A percentile compares a stretch with the other conserved stretches of the same genome.
Evolutionary conservation across 2,113 vertebrate species (phyloP).

Genomic region (Leuciscus idus): DNA sequence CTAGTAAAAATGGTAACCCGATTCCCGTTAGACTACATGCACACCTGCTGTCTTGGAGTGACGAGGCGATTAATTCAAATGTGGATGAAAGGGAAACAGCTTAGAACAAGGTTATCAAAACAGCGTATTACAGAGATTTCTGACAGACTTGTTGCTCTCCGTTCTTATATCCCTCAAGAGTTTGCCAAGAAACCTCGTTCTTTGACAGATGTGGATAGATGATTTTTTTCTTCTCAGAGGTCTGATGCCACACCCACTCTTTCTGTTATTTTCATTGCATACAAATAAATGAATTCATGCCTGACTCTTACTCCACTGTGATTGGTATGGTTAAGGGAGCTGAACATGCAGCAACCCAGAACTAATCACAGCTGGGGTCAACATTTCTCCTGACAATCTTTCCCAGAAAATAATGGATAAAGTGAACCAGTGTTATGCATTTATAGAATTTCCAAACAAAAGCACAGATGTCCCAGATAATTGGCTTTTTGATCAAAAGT

Average conservation of each 20-base stretch:
- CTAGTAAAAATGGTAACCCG: background rate
- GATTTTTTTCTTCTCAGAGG: too few species aligned
- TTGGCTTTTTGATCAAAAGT: background rate
- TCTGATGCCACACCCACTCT: background rate
- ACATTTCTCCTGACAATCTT: background rate
- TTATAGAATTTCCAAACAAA: background rate
- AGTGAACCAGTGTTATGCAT: background rate
- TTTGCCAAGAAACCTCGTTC: constrained; percentile 33
- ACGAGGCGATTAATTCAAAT: background rate
- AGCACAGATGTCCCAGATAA: background rate
- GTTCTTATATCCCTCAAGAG: background rate
- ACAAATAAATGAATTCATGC: background rate
- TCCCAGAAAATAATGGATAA: background rate
- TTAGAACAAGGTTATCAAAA: background rate
- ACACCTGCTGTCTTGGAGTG: background rate
- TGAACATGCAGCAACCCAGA: background rate
- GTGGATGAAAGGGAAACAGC: background rate
- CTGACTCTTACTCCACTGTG: background rate
- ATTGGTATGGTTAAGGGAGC: background rate
- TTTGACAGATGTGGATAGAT: constrained; percentile 11
- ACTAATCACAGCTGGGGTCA: background rate
- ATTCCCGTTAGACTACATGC: background rate
- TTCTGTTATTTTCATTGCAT: background rate
- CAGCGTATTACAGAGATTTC: background rate
- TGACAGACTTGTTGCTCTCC: background rate